phyloP scores from a whole-genome alignment of 1,140 invertebrate genomes.

The Megalonaias nervosa region DNA sequence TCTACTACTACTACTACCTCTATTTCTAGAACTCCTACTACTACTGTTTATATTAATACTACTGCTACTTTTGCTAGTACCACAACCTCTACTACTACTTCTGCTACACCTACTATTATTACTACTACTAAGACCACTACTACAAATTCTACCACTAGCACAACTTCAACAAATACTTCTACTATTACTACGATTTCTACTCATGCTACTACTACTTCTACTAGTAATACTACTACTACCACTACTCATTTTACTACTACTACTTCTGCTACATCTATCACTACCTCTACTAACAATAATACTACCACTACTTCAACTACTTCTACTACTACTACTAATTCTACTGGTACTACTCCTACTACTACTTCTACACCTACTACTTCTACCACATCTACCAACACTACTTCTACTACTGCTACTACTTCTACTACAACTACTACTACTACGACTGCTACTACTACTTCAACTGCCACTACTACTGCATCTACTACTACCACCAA shows the following conservation, averaged over 20 bases:
- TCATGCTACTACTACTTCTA: too few relatives aligned
- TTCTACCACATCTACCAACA: background rate
- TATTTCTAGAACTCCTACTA: constrained; percentile 1
- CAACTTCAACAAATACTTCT: too few relatives aligned
- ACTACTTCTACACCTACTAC: background rate
- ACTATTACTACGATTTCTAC: too few relatives aligned
- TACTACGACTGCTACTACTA: constrained; percentile 11
- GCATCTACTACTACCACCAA: too few relatives aligned
- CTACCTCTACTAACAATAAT: background rate
- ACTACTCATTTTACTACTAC: constrained; percentile 3
- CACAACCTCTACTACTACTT: too few relatives aligned
- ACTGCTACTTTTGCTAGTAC: too few relatives aligned
- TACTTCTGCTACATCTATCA: background rate
- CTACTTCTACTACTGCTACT: background rate
- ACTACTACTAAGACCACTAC: too few relatives aligned
- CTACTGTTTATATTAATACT: too few relatives aligned
- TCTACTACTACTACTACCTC: constrained; percentile 1
- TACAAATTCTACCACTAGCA: too few relatives aligned
- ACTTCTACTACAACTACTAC: background rate
- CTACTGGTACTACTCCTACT: constrained; percentile 2
- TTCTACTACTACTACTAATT: background rate
- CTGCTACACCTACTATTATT: too few relatives aligned
- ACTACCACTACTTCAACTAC: constrained; percentile 3
- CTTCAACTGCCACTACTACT: background rate
- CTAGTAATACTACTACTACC: too few relatives aligned